Base-by-base conservation (phyloP, 2,797 vertebrate species). In the Helostoma temminkii region DNA sequence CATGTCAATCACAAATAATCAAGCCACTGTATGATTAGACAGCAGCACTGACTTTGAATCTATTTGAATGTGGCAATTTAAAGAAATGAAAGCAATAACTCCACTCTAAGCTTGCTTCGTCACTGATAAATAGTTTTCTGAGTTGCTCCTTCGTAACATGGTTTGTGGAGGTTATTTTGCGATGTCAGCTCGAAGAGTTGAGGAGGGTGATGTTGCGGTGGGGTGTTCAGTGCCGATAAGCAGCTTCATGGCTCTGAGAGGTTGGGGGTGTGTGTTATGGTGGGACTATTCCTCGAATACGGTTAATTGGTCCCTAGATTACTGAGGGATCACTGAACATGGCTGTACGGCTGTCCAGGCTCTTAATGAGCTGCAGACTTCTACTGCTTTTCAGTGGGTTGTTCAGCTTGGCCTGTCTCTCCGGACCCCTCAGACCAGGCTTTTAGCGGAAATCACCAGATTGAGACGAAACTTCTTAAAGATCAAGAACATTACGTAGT, bases 221-320 rank as follows among this genome's bases (percentile, higher is more conserved):
- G 66, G 80, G 58, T 80, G 77, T 79, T 86, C 74, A 19, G 48
- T 75, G 66, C 63, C 5, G 81, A 85, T 84, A 68, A 79, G 72
- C 67, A 66, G 70, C 69, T 79, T 69, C 70, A 2, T n/a, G 63
- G 76, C 82, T 73, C 52, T 50, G 48, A 66, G 77, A 76, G 62
- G 75, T 64, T 52, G 22, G 46, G 26, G 55, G 14, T 21, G 32
- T 41, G 24, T 77, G 76, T 47, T 53, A 52, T 63, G 70, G 81
- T 67, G 75, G 68, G 79, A 79, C 66, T 76, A 22, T 47, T 76
- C 74, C 65, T 68, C 76, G 36, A 92, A 86, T 49, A 46, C 11
- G 61, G 76, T 80, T 93, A 93, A 94, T 94, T 94, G 91, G 91
- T 88, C 90, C 88, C 89, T 74, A 84, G 89, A 90, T 91, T 88